These are phyloP conservation scores for Hermodice carunculata DNA, from an alignment of 2,888 invertebrate genomes.

Conservation along the genomic window DNA sequence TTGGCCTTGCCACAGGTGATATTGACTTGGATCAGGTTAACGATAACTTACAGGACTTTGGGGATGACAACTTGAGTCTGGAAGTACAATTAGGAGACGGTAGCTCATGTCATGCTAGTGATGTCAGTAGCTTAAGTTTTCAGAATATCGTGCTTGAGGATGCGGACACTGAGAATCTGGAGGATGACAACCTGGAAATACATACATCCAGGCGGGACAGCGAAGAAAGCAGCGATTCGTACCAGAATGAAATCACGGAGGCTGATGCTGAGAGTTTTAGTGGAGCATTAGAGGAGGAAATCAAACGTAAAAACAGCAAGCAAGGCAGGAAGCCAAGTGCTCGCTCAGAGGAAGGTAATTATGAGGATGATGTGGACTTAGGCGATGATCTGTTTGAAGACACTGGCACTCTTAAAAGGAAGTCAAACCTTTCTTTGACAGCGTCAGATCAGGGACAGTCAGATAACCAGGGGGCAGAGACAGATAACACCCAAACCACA, in stretches of 20 bases:
- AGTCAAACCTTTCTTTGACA: no score
- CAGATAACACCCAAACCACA: no score
- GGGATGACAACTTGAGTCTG: conserved; percentile 62
- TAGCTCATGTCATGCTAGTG: conserved; percentile 64
- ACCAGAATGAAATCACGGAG: conserved; percentile 25
- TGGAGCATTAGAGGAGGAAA: conserved; percentile 25
- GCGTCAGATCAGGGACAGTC: no score
- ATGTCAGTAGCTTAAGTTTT: conserved; percentile 63
- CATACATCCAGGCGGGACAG: conserved; percentile 27
- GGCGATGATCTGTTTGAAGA: background rate
- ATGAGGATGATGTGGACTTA: background rate
- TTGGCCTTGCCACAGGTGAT: conserved; percentile 19
- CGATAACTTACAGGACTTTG: conserved; percentile 29
- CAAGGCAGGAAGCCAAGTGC: background rate
- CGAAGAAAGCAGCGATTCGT: conserved; percentile 35
- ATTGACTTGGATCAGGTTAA: conserved; percentile 27
- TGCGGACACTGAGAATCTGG: conserved; percentile 22
- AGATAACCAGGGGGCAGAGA: no score
- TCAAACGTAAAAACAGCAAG: conserved; percentile 1
- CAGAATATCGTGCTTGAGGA: conserved; percentile 44
- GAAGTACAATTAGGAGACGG: conserved; percentile 67
- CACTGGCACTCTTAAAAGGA: conserved; percentile 33
- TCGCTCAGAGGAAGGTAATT: background rate
- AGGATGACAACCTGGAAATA: conserved; percentile 16
- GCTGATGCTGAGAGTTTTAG: conserved; percentile 18